These are phyloP conservation scores for Leptoclinus maculatus DNA, from an alignment of 2,797 vertebrate genomes.

Conservation along the genomic window DNA sequence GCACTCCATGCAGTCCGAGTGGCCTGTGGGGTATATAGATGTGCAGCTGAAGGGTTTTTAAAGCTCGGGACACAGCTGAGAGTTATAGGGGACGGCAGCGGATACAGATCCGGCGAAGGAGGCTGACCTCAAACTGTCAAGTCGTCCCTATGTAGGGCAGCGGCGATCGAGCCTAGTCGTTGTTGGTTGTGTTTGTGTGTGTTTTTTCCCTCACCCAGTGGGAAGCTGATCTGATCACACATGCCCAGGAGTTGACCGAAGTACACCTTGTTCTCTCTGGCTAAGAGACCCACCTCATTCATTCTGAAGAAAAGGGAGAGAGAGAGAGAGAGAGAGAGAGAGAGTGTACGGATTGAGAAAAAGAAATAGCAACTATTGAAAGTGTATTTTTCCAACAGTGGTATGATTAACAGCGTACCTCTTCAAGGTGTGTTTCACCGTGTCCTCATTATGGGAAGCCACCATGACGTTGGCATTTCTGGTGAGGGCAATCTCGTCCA, in stretches of 20 bases:
- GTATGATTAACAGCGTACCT: conserved; percentile 71
- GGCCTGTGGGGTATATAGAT: neutral
- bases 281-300: conserved; percentile 88
- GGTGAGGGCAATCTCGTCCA: conserved; percentile 88
- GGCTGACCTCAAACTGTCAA: conserved; percentile 39
- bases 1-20: neutral
- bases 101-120: conserved; percentile 21
- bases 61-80: conserved; percentile 1
- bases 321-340: neutral
- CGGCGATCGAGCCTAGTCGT: neutral
- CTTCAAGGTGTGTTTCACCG: conserved; percentile 86
- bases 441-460: conserved; percentile 93
- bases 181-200: conserved; percentile 28
- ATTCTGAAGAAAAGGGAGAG: conserved; percentile 82
- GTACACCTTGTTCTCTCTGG: conserved; percentile 89
- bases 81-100: neutral
- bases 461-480: conserved; percentile 90
- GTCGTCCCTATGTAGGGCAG: conserved; percentile 19
- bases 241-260: conserved; percentile 96
- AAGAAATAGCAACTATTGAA: conserved; percentile 2
- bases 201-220: conserved; percentile 85
- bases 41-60: conserved; percentile 14
- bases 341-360: conserved; percentile 5
- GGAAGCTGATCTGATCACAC: conserved; percentile 98
- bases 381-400: conserved; percentile 8